Conservation (phyloP, 1,140 invertebrate genomes). For the Rhagoletis pomonella region DNA sequence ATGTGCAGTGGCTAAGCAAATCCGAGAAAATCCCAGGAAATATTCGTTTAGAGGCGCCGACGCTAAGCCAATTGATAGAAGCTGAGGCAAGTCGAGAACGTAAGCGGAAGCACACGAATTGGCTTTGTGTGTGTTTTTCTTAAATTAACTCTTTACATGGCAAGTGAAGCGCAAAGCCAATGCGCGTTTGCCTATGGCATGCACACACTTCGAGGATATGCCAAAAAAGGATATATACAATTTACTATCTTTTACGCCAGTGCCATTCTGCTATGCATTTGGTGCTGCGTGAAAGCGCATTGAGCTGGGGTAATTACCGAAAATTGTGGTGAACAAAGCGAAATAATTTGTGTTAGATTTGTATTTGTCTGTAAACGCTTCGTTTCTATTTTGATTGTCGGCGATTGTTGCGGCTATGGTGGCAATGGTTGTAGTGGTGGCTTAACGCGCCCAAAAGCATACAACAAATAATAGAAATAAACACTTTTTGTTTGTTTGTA, state of each 20-base stretch:
- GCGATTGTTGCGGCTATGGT: background rate
- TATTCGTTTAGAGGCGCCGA: background rate
- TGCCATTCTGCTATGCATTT: too few species aligned
- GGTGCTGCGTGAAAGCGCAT: slow-evolving; percentile 10
- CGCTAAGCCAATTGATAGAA: background rate
- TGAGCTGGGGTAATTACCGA: slow-evolving; percentile 47
- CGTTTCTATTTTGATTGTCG: slow-evolving; percentile 30
- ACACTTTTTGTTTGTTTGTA: slow-evolving; percentile 39
- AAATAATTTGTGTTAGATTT: slow-evolving; percentile 30
- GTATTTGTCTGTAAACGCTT: background rate
- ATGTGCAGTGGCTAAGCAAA: slow-evolving; percentile 5
- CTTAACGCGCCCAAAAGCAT: slow-evolving; percentile 34
- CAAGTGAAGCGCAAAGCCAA: slow-evolving; percentile 48
- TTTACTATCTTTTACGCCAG: slow-evolving; percentile 26
- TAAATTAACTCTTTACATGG: slow-evolving; percentile 54
- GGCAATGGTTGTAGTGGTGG: background rate
- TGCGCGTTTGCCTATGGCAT: background rate
- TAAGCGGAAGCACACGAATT: background rate
- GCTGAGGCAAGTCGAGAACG: background rate
- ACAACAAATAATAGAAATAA: slow-evolving; percentile 49
- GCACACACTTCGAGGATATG: background rate
- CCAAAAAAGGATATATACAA: background rate
- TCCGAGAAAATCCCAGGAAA: slow-evolving; percentile 23
- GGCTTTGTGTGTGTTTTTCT: slow-evolving; percentile 37
- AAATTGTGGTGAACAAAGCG: slow-evolving; percentile 46